Evolutionary conservation across 1,140 invertebrate genomes (phyloP), one percentile per base, ranked within the genome.

Genomic region (Gonioctena quinquepunctata): DNA sequence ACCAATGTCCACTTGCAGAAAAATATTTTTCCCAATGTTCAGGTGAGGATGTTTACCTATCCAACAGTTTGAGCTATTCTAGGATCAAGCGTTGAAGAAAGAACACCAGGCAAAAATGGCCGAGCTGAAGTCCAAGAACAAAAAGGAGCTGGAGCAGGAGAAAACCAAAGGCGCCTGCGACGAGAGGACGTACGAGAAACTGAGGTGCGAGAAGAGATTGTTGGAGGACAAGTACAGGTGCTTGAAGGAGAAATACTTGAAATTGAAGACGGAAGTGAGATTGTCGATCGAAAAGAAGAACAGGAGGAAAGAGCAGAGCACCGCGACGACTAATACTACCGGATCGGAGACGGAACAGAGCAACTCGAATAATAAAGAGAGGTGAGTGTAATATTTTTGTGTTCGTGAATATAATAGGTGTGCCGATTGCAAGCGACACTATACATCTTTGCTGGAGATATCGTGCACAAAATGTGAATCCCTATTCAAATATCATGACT

Each of bases 241-340:
- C 63, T 83, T 94, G 18, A 93, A 93, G 80, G 92, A 93, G 74
- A 93, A 94, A 79, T 93, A 94, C 76, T 85, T 91, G 13, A 86
- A 91, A 91, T 80, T 94, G 23, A 94, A 93, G 77, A 91, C 89
- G 6, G 92, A 93, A 65, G 90, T 93, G 2, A 90, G 91, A 78
- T 79, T 90, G 18, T 85, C 86, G 0, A 81, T 90, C 18, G 90
- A 91, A 73, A 87, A 86, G 62, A 83, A 88, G 76, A 77, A 88
- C 85, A 83, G 87, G 76, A 78, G 86, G 68, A 84, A 88, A 75
- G 84, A 92, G 83, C 85, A 89, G 76, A 86, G 87, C 81, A 79
- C 65, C 73, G 33, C 13, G 11, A 84, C 23, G 67, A 90, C 90
- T 0, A 78, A 88, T 68, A 89, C 87, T 0, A 90, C 90, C 0